These are phyloP conservation scores for Etia nguti DNA, from an alignment of 2,113 vertebrate genomes.

Conservation along the genomic window DNA sequence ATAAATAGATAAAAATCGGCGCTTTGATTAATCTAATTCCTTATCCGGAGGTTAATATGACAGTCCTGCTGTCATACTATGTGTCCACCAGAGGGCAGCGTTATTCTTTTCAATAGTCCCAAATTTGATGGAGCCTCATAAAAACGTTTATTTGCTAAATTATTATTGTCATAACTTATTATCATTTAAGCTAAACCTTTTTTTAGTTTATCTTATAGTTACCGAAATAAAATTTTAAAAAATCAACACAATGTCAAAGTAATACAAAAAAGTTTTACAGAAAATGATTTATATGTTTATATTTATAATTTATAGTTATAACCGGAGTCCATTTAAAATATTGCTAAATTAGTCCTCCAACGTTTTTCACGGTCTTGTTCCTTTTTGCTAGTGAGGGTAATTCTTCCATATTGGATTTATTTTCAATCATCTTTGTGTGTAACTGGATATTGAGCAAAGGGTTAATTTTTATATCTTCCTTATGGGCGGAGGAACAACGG, in stretches of 20 bases:
- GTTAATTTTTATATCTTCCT: background rate
- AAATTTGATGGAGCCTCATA: background rate
- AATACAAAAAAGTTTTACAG: background rate
- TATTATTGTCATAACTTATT: background rate
- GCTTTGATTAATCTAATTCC: background rate
- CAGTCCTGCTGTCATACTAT: accelerated
- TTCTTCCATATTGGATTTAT: background rate
- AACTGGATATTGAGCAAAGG: background rate
- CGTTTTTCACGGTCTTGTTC: background rate
- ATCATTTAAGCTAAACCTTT: background rate
- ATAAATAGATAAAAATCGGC: background rate
- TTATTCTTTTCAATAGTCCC: background rate
- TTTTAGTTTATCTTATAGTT: too few relatives aligned
- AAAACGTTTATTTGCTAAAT: background rate
- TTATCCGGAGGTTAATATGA: background rate
- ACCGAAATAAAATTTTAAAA: background rate
- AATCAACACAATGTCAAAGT: background rate
- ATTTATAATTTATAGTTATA: background rate
- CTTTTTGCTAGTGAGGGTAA: background rate
- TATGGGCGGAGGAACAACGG: background rate
- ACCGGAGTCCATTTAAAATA: background rate
- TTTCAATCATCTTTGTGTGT: accelerated
- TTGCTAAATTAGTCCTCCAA: background rate
- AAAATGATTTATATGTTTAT: too few relatives aligned
- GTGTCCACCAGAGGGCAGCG: background rate